Evolutionary conservation across 2,888 invertebrate species (phyloP).

Genomic region (Hipparchia sbordonii): DNA sequence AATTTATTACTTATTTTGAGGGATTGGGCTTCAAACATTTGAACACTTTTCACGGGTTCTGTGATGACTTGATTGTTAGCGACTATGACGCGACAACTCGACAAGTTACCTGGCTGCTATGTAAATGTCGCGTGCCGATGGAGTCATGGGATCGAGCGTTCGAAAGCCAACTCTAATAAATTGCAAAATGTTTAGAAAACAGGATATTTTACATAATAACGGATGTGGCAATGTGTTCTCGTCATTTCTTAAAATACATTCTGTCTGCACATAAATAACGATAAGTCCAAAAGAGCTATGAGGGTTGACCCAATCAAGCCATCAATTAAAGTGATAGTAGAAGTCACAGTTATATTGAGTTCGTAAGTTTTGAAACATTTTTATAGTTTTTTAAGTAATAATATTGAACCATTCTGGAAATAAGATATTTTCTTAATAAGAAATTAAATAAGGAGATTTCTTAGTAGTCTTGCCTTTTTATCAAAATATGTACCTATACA

Average conservation of each 20-base stretch:
- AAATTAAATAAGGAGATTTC: background rate
- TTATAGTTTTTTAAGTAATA: too few relatives aligned
- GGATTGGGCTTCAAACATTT: background rate
- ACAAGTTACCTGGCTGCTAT: slow-evolving; percentile 54
- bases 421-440: too few relatives aligned
- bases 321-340: background rate
- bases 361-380: too few relatives aligned
- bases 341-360: background rate
- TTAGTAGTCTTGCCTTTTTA: background rate
- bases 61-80: slow-evolving; percentile 27
- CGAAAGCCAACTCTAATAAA: slow-evolving; percentile 66
- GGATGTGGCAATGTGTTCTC: slow-evolving; percentile 47
- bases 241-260: slow-evolving; percentile 36
- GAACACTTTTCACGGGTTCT: slow-evolving; percentile 2
- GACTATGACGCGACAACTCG: slow-evolving; percentile 26
- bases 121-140: slow-evolving; percentile 78
- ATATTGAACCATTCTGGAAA: too few relatives aligned
- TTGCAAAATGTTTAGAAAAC: slow-evolving; percentile 73
- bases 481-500: too few relatives aligned
- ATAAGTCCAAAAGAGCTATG: slow-evolving; percentile 43
- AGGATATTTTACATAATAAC: slow-evolving; percentile 65
- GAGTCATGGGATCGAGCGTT: slow-evolving; percentile 75
- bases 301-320: slow-evolving; percentile 40
- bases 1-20: too few relatives aligned
- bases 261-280: slow-evolving; percentile 21